Percentiles rank a stretch among this genome's conserved stretches.
These are phyloP conservation scores for Selene dorsalis DNA, from an alignment of 2,797 vertebrate species.

Conservation along the genomic window DNA sequence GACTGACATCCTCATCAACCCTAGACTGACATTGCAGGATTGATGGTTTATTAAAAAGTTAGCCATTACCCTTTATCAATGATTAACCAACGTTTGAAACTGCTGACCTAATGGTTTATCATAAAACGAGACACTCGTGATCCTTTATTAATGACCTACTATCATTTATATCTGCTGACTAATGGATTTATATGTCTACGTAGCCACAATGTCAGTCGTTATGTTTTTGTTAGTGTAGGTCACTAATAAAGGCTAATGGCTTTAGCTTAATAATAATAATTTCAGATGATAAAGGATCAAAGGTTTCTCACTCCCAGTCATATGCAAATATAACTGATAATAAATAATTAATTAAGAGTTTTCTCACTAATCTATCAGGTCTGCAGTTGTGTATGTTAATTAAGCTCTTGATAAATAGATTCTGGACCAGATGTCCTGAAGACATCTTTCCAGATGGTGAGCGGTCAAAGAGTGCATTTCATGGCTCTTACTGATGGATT, in stretches of 20 bases:
- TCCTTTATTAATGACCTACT: constrained; percentile 2
- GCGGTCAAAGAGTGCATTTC: not conserved
- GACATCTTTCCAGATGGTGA: not conserved
- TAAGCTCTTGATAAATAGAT: not conserved
- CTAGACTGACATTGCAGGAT: not conserved
- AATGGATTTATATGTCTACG: not conserved
- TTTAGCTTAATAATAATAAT: not conserved
- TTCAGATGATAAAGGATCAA: not conserved
- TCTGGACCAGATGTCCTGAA: constrained; percentile 2
- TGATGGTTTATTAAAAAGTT: constrained; percentile 13
- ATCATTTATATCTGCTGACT: constrained; percentile 8
- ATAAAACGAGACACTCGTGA: not conserved
- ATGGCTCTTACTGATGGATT: not conserved
- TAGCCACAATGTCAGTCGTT: not conserved
- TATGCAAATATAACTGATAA: not conserved
- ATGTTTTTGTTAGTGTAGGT: not conserved
- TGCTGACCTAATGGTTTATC: constrained; percentile 16
- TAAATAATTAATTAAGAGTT: not conserved
- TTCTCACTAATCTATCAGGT: not conserved
- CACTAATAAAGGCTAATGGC: not conserved
- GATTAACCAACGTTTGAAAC: constrained; percentile 10
- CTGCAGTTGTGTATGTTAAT: constrained; percentile 13
- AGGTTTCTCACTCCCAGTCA: not conserved
- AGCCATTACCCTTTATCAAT: constrained; percentile 15
- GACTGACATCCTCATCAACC: not conserved